Evolutionary conservation across 2,888 invertebrate genomes (phyloP).

Genomic region (Dioctria linearis): DNA sequence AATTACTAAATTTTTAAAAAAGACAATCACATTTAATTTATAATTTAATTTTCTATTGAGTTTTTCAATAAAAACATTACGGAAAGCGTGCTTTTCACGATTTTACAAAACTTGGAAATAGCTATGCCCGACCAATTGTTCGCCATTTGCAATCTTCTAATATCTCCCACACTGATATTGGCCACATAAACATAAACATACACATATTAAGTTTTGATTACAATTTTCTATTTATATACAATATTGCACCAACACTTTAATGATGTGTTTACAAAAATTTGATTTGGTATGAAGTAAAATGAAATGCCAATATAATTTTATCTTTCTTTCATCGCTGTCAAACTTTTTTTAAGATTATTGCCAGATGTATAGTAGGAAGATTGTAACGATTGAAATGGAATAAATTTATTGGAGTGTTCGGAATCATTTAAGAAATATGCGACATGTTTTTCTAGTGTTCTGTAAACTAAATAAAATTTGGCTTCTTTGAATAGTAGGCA

Average conservation of each 20-base stretch:
- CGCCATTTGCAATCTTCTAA: conserved; percentile 65
- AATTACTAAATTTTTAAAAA: conserved; percentile 61
- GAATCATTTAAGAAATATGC: too few species aligned
- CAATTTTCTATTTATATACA: conserved; percentile 30
- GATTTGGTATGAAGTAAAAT: conserved; percentile 36
- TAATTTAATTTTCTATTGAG: conserved; percentile 61
- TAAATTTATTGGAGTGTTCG: too few species aligned
- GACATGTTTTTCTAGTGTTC: too few species aligned
- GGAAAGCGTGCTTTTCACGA: conserved; percentile 61
- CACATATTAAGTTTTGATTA: neutral
- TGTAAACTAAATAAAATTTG: too few species aligned
- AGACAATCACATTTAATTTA: conserved; percentile 62
- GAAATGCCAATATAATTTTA: neutral
- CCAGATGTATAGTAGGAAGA: conserved; percentile 20
- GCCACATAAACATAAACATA: conserved; percentile 46
- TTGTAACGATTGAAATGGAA: neutral
- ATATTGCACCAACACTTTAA: neutral
- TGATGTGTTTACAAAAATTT: conserved; percentile 51
- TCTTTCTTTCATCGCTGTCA: conserved; percentile 25
- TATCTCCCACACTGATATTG: conserved; percentile 13
- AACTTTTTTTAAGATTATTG: neutral
- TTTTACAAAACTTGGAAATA: conserved; percentile 62
- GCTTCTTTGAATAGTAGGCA: too few species aligned
- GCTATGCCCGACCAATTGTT: conserved; percentile 63
- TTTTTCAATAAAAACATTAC: conserved; percentile 63